phyloP scores from a whole-genome alignment of 2,797 vertebrate genomes.

The Melopsittacus undulatus region DNA sequence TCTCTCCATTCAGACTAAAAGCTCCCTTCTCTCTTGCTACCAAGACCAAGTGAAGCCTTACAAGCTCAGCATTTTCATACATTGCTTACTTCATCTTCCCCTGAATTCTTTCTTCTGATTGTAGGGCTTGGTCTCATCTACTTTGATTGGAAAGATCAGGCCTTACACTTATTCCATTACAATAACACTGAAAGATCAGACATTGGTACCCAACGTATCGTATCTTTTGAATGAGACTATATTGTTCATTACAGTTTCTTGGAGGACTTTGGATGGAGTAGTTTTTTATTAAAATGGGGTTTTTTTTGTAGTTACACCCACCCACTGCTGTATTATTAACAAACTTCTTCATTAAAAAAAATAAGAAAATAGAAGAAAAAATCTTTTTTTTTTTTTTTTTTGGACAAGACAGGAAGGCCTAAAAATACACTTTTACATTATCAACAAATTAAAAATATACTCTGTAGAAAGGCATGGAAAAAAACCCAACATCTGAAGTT shows the following conservation, averaged over 20 bases:
- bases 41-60: neutral
- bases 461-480: neutral
- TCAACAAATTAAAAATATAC: neutral
- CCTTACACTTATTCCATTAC: neutral
- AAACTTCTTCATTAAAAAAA: neutral
- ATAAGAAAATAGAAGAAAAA: fast-evolving
- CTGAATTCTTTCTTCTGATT: neutral
- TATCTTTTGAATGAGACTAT: neutral
- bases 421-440: neutral
- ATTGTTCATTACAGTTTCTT: neutral
- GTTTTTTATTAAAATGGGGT: neutral
- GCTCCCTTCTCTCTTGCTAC: neutral
- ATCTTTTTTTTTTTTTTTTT: neutral
- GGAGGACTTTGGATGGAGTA: neutral
- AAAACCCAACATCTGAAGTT: neutral
- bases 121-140: neutral
- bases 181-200: neutral
- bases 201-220: fast-evolving
- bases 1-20: neutral
- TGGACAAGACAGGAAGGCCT: neutral
- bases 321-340: neutral
- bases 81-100: neutral
- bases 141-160: neutral
- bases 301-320: neutral
- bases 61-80: neutral